phyloP scores from a whole-genome alignment of 2,797 vertebrate species.

The Sebastes matsubarae region DNA sequence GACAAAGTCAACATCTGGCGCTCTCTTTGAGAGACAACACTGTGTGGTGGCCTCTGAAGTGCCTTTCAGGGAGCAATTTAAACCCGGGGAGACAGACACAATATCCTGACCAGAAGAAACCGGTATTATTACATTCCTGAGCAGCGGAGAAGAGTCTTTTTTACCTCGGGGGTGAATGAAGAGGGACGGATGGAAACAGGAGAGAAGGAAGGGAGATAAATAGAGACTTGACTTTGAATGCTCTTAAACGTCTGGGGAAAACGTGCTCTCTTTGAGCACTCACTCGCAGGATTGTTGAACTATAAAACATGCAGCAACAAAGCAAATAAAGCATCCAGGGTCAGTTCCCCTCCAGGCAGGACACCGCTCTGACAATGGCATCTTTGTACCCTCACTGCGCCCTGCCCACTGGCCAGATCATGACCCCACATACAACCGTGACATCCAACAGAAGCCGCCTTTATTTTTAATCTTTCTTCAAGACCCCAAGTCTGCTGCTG shows the following conservation, averaged over 20 bases:
- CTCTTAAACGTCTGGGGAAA: conserved; percentile 54
- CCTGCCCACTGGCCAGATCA: conserved; percentile 28
- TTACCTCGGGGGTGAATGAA: conserved; percentile 73
- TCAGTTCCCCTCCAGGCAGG: conserved; percentile 27
- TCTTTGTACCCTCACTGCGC: conserved; percentile 41
- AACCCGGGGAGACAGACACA: conserved; percentile 89
- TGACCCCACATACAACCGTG: conserved; percentile 36
- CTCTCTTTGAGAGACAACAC: conserved; percentile 87
- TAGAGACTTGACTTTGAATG: conserved; percentile 56
- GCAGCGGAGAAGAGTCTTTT: conserved; percentile 79
- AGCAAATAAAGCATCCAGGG: conserved; percentile 53
- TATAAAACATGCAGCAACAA: conserved; percentile 41
- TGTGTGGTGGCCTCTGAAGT: conserved; percentile 85
- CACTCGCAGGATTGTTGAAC: conserved; percentile 16
- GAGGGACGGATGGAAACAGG: conserved; percentile 44
- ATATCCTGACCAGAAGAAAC: conserved; percentile 91
- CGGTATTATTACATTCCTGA: conserved; percentile 91
- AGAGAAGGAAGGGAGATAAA: conserved; percentile 49
- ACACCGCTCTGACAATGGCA: conserved; percentile 39
- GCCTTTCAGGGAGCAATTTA: conserved; percentile 86
- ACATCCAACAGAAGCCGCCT: conserved; percentile 6
- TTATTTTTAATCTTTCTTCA: conserved; percentile 20
- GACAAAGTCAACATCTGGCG: conserved; percentile 85
- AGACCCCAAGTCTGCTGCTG: background rate
- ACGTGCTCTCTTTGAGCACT: conserved; percentile 32